A percentile compares a stretch with the other conserved stretches of the same genome.
phyloP scores from a whole-genome alignment of 2,888 invertebrate species.

The Leucophenga montana region DNA sequence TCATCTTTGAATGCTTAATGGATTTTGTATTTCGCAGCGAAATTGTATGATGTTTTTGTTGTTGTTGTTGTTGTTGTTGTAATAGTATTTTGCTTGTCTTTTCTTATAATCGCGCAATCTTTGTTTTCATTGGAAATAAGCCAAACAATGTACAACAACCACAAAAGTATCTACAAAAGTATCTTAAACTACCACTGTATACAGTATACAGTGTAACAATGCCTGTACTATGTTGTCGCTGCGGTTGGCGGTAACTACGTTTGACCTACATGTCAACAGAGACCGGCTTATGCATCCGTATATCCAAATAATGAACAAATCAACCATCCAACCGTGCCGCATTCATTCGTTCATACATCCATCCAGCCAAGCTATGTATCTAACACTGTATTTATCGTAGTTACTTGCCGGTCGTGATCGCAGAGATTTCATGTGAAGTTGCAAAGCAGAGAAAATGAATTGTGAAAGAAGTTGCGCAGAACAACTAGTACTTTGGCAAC shows the following conservation, averaged over 20 bases:
- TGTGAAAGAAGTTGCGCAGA: too few relatives aligned
- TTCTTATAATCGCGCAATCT: not conserved
- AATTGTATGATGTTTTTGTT: too few relatives aligned
- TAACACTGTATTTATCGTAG: slow-evolving; percentile 6
- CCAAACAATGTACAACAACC: slow-evolving; percentile 12
- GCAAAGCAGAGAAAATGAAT: too few relatives aligned
- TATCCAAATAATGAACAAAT: not conserved
- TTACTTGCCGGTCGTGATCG: slow-evolving; percentile 39
- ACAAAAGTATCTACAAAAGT: slow-evolving; percentile 35
- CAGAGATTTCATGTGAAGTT: too few relatives aligned
- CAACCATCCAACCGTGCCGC: too few relatives aligned
- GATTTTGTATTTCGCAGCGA: too few relatives aligned
- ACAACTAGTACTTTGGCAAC: not conserved
- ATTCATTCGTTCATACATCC: not conserved
- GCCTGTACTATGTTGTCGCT: slow-evolving; percentile 32
- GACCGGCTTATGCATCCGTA: slow-evolving; percentile 14
- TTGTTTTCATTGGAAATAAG: slow-evolving; percentile 35
- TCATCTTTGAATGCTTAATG: too few relatives aligned
- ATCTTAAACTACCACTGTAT: slow-evolving; percentile 32
- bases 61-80: too few relatives aligned
- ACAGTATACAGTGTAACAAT: not conserved
- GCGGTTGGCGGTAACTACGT: slow-evolving; percentile 40
- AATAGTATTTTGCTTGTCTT: too few relatives aligned
- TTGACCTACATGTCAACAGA: slow-evolving; percentile 54
- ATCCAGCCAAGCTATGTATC: slow-evolving; percentile 8